Conservation (phyloP, 2,888 invertebrate species). For the Agrotis clavis region DNA sequence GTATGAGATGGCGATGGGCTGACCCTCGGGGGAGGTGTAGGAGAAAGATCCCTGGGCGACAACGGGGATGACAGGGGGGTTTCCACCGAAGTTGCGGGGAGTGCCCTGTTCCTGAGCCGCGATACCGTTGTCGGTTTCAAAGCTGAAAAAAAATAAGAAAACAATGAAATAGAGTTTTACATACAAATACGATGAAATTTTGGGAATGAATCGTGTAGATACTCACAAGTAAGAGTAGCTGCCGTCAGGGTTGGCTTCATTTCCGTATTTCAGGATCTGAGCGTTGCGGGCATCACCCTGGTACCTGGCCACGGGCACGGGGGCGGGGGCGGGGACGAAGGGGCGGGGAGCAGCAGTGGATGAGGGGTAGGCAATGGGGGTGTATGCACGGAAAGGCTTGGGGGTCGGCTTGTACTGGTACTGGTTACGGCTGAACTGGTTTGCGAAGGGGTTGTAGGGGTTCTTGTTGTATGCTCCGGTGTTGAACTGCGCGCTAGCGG, state of each 20-base stretch:
- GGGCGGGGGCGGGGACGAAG: conserved; percentile 34
- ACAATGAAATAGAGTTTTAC: too few species aligned
- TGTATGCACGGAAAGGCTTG: conserved; percentile 46
- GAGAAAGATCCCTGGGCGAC: conserved; percentile 90
- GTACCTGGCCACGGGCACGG: conserved; percentile 43
- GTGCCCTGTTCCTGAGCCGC: conserved; percentile 91
- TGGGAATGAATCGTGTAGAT: background rate
- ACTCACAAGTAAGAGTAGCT: conserved; percentile 90
- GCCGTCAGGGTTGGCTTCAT: conserved; percentile 89
- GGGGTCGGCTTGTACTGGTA: conserved; percentile 49
- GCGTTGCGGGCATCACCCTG: conserved; percentile 73
- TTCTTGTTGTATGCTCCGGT: conserved; percentile 26
- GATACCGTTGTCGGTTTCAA: conserved; percentile 92
- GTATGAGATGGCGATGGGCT: conserved; percentile 90
- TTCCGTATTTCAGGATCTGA: conserved; percentile 79
- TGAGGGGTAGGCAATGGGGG: conserved; percentile 46
- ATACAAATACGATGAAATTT: background rate
- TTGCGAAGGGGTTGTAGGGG: conserved; percentile 49
- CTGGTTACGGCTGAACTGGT: conserved; percentile 35
- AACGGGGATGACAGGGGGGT: conserved; percentile 75
- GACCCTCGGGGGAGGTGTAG: conserved; percentile 92
- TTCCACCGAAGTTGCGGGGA: conserved; percentile 86
- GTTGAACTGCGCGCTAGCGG: conserved; percentile 73
- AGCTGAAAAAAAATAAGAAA: conserved; percentile 78
- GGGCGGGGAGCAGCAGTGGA: conserved; percentile 35